Evolutionary conservation across 2,888 invertebrate species (phyloP).

Genomic region (Pinctada fucata): DNA sequence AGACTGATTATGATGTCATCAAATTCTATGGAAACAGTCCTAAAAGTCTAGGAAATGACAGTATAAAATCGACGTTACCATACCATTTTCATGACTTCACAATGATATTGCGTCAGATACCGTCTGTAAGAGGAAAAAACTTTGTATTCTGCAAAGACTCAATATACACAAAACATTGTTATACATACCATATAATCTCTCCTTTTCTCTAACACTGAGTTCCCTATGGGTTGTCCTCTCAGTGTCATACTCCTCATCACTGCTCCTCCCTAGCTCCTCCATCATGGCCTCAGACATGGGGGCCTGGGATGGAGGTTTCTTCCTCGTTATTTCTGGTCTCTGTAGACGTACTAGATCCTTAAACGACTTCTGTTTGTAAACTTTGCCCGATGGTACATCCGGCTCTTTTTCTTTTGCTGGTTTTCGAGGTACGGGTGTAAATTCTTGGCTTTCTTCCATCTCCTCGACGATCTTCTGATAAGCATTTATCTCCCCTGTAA

Average conservation of each 20-base stretch:
- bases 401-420: constrained; percentile 23
- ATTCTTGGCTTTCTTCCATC: constrained; percentile 48
- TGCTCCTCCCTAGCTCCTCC: constrained; percentile 24
- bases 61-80: too few relatives aligned
- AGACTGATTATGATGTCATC: too few relatives aligned
- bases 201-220: constrained; percentile 52
- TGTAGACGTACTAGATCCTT: constrained; percentile 70
- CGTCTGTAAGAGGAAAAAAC: too few relatives aligned
- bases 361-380: constrained; percentile 64
- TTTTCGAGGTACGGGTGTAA: constrained; percentile 26
- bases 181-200: constrained; percentile 60
- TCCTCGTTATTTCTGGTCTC: constrained; percentile 70
- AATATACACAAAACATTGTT: too few relatives aligned
- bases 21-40: too few relatives aligned
- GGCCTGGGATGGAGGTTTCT: constrained; percentile 45
- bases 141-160: too few relatives aligned
- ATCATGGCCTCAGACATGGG: constrained; percentile 14
- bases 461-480: constrained; percentile 56
- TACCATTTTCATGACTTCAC: too few relatives aligned
- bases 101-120: too few relatives aligned
- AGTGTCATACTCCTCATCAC: constrained; percentile 13
- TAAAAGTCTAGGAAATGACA: too few relatives aligned
- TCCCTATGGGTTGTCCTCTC: constrained; percentile 37
- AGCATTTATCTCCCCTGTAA: constrained; percentile 50
- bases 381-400: constrained; percentile 39